Base-by-base conservation (phyloP, 2,113 vertebrate species). In the Sturnira hondurensis region DNA sequence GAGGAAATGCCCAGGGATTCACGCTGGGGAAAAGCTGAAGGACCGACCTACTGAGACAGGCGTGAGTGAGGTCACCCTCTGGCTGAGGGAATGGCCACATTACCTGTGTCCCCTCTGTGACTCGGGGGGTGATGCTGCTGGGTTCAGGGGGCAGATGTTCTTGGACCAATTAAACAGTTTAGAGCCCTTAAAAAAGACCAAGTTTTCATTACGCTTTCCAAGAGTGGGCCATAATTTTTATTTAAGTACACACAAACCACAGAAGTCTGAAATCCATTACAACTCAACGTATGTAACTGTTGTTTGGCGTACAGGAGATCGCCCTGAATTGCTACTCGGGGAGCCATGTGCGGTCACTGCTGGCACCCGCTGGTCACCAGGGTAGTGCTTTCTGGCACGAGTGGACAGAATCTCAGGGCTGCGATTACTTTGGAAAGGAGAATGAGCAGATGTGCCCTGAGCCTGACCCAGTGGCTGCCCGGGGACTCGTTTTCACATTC, bases 211-310 rank as follows among this genome's bases (percentile, higher is more conserved):
- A 74, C 47, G 89, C 54, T 89, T 87, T 96, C 71, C 56, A 70
- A 95, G 52, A 78, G 65, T n/a, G 67, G 74, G 77, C 77, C 22
- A 0, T 88, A 76, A 94, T 50, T 96, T 97, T 97, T 84, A 93
- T 93, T 90, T 78, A 96, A 78, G 17, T 67, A n/a, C 50, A 82
- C 41, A 33, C 28, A 74, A 78, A 86, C 87, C 73, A 0, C 86
- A 61, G 86, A 92, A 78, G 85, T 94, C 76, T 96, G 95, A 78
- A 50, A 28, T 12, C 15, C n/a, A 33, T 96, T 80, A 50, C 2
- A 19, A 38, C 61, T 93, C 85, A 47, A 24, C 33, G 50, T 56
- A 61, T 28, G 65, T 67, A 73, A 74, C 56, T 89, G 58, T 70
- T 88, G 54, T 85, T 82, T 7, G 77, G 31, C 2, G 5, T 24